A percentile compares a stretch with the other conserved stretches of the same genome.
Evolutionary conservation across 2,113 vertebrate species (phyloP).

Genomic region (Noctilio leporinus): DNA sequence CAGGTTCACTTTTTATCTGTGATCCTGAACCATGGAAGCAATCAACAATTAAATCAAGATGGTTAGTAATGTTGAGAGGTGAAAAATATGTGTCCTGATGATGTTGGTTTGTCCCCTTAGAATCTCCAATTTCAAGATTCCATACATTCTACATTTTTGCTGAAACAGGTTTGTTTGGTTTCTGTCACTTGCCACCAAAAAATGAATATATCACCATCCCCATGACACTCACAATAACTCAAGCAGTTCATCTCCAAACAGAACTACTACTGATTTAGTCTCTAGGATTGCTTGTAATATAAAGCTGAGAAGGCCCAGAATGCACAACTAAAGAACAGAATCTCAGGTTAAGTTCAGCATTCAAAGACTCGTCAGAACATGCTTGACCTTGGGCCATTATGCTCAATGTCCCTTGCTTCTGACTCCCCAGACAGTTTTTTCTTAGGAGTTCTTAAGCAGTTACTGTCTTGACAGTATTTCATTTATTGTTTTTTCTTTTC

Average conservation of each 20-base stretch:
- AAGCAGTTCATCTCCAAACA: background rate
- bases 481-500: background rate
- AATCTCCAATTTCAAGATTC: background rate
- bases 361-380: background rate
- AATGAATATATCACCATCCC: background rate
- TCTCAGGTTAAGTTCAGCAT: background rate
- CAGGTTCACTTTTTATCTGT: background rate
- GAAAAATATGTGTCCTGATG: background rate
- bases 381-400: background rate
- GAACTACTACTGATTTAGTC: background rate
- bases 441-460: background rate
- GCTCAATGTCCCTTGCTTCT: background rate
- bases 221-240: background rate
- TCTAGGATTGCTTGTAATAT: background rate
- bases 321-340: background rate
- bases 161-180: background rate
- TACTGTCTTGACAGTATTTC: background rate
- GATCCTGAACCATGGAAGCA: background rate
- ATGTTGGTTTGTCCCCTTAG: background rate
- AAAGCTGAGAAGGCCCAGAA: background rate
- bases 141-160: background rate
- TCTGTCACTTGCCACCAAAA: background rate
- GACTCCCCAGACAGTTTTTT: background rate
- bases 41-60: background rate
- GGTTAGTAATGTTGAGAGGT: background rate